These are phyloP conservation scores for Adelognathus sp. DNA, from an alignment of 2,888 invertebrate genomes.

Conservation along the genomic window DNA sequence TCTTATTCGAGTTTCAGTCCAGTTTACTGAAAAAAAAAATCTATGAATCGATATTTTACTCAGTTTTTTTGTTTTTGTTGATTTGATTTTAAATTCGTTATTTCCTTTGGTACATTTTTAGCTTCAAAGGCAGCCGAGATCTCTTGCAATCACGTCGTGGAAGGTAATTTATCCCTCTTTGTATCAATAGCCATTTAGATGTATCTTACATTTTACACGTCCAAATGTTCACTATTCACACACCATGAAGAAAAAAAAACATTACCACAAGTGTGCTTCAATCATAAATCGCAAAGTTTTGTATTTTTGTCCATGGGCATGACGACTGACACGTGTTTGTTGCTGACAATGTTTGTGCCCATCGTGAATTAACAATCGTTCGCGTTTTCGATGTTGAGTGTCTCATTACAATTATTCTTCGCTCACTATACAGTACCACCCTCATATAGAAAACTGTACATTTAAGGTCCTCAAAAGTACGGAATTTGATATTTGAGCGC, in stretches of 20 bases:
- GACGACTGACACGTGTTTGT: slow-evolving; percentile 39
- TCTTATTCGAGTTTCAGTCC: too few species aligned
- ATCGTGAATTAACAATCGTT: slow-evolving; percentile 6
- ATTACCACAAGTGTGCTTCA: slow-evolving; percentile 5
- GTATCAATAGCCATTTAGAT: slow-evolving; percentile 28
- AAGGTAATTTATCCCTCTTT: slow-evolving; percentile 76
- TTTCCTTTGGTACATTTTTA: slow-evolving; percentile 77
- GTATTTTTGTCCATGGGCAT: slow-evolving; percentile 46
- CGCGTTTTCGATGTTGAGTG: slow-evolving; percentile 27
- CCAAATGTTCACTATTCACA: slow-evolving; percentile 9
- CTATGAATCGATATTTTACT: too few species aligned
- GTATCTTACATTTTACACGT: slow-evolving; percentile 10
- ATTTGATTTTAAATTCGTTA: slow-evolving; percentile 48
- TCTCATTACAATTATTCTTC: slow-evolving; percentile 32
- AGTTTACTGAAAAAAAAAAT: too few species aligned
- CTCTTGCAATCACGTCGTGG: slow-evolving; percentile 82
- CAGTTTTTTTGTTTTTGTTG: neutral
- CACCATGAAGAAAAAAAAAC: neutral
- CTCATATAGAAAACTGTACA: too few species aligned
- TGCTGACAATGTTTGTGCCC: slow-evolving; percentile 29
- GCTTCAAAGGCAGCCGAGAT: slow-evolving; percentile 86
- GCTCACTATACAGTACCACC: too few species aligned
- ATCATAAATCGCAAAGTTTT: neutral
- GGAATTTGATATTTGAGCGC: too few species aligned
- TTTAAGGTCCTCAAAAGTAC: too few species aligned